Base-by-base conservation (phyloP, 2,113 vertebrate genomes). In the Empidonax alnorum region DNA sequence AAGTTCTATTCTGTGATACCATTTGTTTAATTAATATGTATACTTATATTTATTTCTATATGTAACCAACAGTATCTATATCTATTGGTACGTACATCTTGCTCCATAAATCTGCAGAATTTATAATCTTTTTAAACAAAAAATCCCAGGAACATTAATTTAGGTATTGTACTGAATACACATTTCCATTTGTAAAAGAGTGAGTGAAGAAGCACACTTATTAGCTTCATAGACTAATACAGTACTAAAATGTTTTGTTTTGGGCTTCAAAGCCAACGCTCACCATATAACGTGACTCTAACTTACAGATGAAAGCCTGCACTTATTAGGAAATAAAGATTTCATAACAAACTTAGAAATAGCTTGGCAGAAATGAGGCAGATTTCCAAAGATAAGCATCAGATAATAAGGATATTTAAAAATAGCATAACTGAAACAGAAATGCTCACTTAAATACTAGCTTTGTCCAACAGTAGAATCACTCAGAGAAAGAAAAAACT, bases 81-180 rank as follows among this genome's bases (percentile, higher is more conserved):
- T 67, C 55, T 79, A 63, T 50, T 61, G 22, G 4, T 39, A 27
- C 6, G 27, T 46, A 5, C 3, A 59, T 30, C 31, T 68, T 50
- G 30, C 23, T 84, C 30, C 27, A 55, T 16, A 73, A 27, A 63
- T 49, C 41, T 56, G n/a, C 23, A 58, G 22, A 62, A 14, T 20
- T 18, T 21, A 65, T 7, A 28, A n/a, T 24, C 14, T 27, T 74
- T 92, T 77, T 33, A 25, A 71, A 53, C 3, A 52, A 67, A 84
- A 63, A 61, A 2, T 1, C 6, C 3, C 4, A 5, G 46, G 35
- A 80, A 14, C 0, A 0, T 31, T 42, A 33, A 44, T 52, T 67
- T 30, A 68, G 16, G 7, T 61, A 58, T 93, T 80, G 44, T 41
- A 66, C 9, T 56, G 44, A 67, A 73, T 4, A 52, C 14, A 33